A percentile compares a stretch with the other conserved stretches of the same genome.
These are phyloP conservation scores for Euphysa ruthae DNA, from an alignment of 30 jellyfish, hydroid and myxozoan species.

Conservation along the genomic window DNA sequence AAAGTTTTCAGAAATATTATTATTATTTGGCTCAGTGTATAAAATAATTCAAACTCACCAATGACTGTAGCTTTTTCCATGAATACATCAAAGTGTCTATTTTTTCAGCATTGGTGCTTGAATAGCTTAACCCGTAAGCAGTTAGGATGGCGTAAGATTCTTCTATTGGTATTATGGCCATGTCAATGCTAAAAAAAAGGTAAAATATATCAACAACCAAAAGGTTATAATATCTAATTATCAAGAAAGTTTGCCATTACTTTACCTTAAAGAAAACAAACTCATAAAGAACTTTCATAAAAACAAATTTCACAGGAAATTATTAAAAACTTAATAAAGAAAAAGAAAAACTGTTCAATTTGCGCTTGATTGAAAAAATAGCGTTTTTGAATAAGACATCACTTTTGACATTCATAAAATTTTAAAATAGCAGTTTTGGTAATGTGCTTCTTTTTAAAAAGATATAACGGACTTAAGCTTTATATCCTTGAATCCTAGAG, in stretches of 20 bases:
- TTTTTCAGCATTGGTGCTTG: conserved; percentile 70
- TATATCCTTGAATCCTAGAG: no score
- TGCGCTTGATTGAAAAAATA: no score
- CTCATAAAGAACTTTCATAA: not conserved
- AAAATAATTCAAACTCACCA: no score
- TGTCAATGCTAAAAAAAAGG: conserved; percentile 35
- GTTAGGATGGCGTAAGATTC: conserved; percentile 68
- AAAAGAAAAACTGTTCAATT: no score
- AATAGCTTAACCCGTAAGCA: conserved; percentile 53
- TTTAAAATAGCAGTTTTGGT: no score
- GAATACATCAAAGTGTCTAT: conserved; percentile 74
- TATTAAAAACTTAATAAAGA: not conserved
- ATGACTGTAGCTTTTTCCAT: conserved; percentile 59
- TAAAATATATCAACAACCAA: not conserved
- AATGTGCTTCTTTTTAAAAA: no score
- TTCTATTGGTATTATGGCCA: conserved; percentile 81
- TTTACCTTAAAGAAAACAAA: not conserved
- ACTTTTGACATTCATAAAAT: no score
- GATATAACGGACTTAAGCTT: no score
- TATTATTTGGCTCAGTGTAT: no score
- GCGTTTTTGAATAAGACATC: no score
- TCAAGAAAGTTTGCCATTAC: not conserved
- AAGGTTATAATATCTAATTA: not conserved
- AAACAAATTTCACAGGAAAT: not conserved
- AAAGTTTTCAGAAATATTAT: no score